Base-by-base conservation (phyloP, 2,888 invertebrate genomes). In the Melinopterus prodromus region DNA sequence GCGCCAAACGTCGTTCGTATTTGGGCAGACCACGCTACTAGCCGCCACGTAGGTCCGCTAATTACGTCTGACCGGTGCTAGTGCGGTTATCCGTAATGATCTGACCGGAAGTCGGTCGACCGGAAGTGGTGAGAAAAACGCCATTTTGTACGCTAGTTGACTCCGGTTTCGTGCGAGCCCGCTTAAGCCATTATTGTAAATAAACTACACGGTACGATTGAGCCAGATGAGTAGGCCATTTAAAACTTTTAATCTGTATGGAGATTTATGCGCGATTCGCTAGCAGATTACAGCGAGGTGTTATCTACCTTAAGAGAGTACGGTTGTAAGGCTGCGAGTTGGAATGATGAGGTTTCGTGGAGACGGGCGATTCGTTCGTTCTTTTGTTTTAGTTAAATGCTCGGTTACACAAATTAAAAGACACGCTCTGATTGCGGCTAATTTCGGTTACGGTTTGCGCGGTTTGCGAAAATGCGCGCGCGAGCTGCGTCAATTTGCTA, bases 51-150 rank as follows among this genome's bases (percentile, higher is more conserved):
- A 74, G 35, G 74, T 36, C 74, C 74, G 74, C 74, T 74, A 74
- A 74, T 74, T 74, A 74, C 74, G 36, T 26, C 36, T 74, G 74
- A 74, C 74, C 74, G 74, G 74, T 74, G 53, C 53, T 53, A 53
- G 86, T 86, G 87, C 84, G 88, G 88, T 88, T 89, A 89, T 89
- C 89, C 87, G 87, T 88, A 88, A 88, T 89, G 88, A 89, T 89
- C 89, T 89, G 87, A 86, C 88, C 89, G 89, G 89, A 89, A 89
- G 86, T 86, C 82, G 83, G 83, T 82, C 84, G 85, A 86, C 88
- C 88, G 89, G 90, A 90, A 89, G 89, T 87, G 89, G 89, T 88
- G 89, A 89, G 89, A 90, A 89, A 89, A 90, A 89, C 89, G 89
- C 89, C 89, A 90, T 89, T 89, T 89, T 89, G 89, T 89, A 89